A percentile compares a stretch with the other conserved stretches of the same genome.
Conservation (phyloP, 2,888 invertebrate genomes). For the Drosophila paramelanica region DNA sequence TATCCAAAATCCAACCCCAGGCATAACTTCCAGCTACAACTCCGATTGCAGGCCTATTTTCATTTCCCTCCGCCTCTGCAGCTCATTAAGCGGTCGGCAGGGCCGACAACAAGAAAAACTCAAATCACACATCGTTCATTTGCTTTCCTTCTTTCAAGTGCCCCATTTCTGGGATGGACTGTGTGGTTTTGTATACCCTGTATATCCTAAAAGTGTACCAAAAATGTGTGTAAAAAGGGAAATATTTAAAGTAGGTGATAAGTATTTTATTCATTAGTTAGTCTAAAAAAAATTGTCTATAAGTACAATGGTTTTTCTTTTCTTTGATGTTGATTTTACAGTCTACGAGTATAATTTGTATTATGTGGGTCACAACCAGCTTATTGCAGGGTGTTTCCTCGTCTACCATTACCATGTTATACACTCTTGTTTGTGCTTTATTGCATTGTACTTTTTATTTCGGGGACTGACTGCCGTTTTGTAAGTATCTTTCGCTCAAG, state of each 20-base stretch:
- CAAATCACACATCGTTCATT: constrained; percentile 66
- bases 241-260: no score
- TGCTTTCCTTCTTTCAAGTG: constrained; percentile 38
- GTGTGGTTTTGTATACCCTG: constrained; percentile 16
- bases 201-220: background rate
- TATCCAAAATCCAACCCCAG: constrained; percentile 28
- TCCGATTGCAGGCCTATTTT: constrained; percentile 27
- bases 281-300: no score
- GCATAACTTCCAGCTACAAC: constrained; percentile 36
- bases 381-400: constrained; percentile 16
- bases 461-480: constrained; percentile 50
- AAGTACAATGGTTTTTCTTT: no score
- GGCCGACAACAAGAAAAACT: constrained; percentile 49
- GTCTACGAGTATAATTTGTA: background rate
- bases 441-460: constrained; percentile 60
- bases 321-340: background rate
- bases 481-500: constrained; percentile 60
- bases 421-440: constrained; percentile 22
- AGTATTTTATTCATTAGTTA: no score
- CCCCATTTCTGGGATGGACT: constrained; percentile 13
- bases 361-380: no score
- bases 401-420: background rate
- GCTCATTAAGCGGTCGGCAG: constrained; percentile 49
- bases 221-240: no score
- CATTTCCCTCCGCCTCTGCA: constrained; percentile 24